Base-by-base conservation (phyloP, 2,797 vertebrate genomes). In the Neosilurus hyrtlii region DNA sequence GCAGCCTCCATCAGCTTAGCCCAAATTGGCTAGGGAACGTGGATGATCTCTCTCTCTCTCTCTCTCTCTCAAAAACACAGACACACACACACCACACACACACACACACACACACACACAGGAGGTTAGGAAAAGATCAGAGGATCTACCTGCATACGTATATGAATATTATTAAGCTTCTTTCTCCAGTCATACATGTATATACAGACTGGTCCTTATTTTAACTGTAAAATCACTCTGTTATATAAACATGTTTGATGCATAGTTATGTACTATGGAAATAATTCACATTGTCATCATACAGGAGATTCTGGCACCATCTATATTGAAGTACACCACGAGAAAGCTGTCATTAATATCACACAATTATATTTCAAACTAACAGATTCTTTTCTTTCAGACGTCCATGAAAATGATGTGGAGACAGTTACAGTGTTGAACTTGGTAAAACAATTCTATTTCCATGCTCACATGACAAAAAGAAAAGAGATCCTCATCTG, bases 401-500 rank as follows among this genome's bases (percentile, higher is more conserved):
- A 88, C 49, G 8, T 11, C n/a, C 85, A 87, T 37, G 49, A 89
- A 88, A 89, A 82, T 62, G 70, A 81, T 84, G 79, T 80, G 70
- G 59, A 37, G 84, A 80, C 75, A 61, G 84, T 70, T 81, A 84
- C 86, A 89, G 88, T 89, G 86, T 83, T 84, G 56, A 62, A 86
- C n/a, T 78, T 79, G 82, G 61, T 76, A 79, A 84, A 87, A 85
- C 57, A 62, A 75, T 89, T 89, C 84, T 88, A 90, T 86, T 93
- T 90, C 88, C 88, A 86, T 91, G 92, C 20, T 30, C 52, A 5
- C 92, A 92, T 92, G 72, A 35, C 7, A 43, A 65, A 76, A 87
- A 82, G 74, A 87, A 91, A 91, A 88, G 90, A 90, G 90, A 90
- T 87, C 90, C 92, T 54, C 63, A 89, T 90, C 90, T 90, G 91